Conservation (phyloP, 2,888 invertebrate species). For the Malachius bipustulatus region DNA sequence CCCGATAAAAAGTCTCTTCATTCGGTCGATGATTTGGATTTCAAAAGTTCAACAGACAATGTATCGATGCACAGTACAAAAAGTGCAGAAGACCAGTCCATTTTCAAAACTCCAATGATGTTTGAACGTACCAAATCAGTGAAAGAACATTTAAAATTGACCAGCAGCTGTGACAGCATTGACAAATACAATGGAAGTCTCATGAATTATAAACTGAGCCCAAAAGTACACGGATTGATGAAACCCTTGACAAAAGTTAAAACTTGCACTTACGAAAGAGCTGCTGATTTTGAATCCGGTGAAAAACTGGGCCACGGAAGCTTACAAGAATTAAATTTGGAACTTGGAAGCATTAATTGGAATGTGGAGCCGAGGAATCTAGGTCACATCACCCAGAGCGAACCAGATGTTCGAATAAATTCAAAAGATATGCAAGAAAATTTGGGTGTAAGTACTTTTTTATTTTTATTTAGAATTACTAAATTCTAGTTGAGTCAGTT, state of each 20-base stretch:
- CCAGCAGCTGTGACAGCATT: conserved; percentile 31
- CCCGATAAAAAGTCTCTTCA: conserved; percentile 26
- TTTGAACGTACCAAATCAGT: conserved; percentile 26
- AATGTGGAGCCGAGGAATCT: conserved; percentile 19
- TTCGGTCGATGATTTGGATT: conserved; percentile 23
- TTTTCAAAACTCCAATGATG: conserved; percentile 32
- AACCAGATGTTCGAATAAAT: conserved; percentile 48
- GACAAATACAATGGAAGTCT: conserved; percentile 29
- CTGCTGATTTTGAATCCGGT: conserved; percentile 27
- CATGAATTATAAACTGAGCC: conserved; percentile 46
- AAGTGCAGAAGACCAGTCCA: conserved; percentile 39
- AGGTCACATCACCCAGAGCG: conserved; percentile 43
- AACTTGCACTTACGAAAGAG: conserved; percentile 34
- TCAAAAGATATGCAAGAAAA: conserved; percentile 18
- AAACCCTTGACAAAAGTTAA: too few relatives aligned
- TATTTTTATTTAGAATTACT: too few relatives aligned
- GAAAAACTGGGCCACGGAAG: conserved; percentile 46
- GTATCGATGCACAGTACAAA: conserved; percentile 48
- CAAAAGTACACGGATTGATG: conserved; percentile 50
- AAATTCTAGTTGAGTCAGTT: too few relatives aligned
- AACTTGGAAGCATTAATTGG: too few relatives aligned
- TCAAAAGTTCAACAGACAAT: conserved; percentile 39
- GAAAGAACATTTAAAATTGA: conserved; percentile 25
- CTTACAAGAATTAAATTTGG: conserved; percentile 48
- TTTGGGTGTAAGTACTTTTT: conserved; percentile 19